phyloP scores from a whole-genome alignment of 2,888 invertebrate species.

The Volucella inflata region DNA sequence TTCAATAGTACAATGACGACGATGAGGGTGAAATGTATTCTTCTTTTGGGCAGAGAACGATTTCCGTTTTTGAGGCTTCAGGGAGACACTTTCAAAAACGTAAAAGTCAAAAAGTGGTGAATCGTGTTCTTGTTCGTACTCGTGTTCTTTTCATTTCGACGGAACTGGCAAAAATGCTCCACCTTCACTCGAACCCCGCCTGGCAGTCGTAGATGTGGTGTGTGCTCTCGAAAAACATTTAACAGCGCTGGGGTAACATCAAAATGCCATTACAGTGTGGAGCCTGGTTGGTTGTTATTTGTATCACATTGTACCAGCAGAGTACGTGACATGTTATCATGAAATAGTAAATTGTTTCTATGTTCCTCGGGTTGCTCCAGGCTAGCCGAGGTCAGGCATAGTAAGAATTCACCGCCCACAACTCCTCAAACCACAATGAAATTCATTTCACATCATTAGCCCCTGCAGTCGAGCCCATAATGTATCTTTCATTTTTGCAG shows the following conservation, averaged over 20 bases:
- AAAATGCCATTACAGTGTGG: conserved; percentile 67
- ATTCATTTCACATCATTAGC: conserved; percentile 68
- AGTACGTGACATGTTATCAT: conserved; percentile 72
- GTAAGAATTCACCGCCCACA: background rate
- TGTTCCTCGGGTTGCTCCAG: conserved; percentile 14
- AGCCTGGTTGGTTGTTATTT: conserved; percentile 51
- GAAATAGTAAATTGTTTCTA: conserved; percentile 63
- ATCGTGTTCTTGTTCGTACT: conserved; percentile 55
- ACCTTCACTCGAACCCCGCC: background rate
- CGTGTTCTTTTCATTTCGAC: no score
- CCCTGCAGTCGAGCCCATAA: conserved; percentile 39
- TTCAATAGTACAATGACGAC: background rate
- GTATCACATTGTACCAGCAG: conserved; percentile 55
- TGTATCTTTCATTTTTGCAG: conserved; percentile 12
- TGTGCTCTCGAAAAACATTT: conserved; percentile 32
- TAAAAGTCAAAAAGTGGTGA: conserved; percentile 71
- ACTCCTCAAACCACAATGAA: background rate
- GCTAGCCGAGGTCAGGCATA: background rate
- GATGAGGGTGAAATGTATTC: conserved; percentile 26
- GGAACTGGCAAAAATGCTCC: conserved; percentile 1
- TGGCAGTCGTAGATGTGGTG: background rate
- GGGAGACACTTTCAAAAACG: conserved; percentile 53
- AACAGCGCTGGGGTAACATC: conserved; percentile 57
- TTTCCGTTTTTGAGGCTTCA: conserved; percentile 16
- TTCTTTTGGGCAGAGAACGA: conserved; percentile 21